phyloP scores from a whole-genome alignment of 2,113 vertebrate species.

The Atherinomorus stipes region DNA sequence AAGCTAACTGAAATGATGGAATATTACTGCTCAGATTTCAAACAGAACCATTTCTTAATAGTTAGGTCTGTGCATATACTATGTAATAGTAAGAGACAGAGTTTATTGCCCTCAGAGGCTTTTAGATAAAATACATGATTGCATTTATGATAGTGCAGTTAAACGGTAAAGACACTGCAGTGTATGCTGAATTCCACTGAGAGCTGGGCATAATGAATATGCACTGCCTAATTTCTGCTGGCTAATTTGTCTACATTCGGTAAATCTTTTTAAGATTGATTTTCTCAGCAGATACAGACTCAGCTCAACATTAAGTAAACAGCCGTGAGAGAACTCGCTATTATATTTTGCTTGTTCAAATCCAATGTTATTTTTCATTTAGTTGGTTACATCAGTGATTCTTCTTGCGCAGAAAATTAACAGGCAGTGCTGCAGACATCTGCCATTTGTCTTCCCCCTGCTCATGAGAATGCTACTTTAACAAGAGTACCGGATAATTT shows the following conservation, averaged over 20 bases:
- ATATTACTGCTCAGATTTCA: constrained; percentile 30
- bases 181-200: constrained; percentile 55
- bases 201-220: constrained; percentile 70
- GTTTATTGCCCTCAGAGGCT: constrained; percentile 63
- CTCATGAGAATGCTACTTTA: constrained; percentile 51
- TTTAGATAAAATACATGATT: constrained; percentile 74
- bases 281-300: constrained; percentile 66
- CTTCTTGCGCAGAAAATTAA: constrained; percentile 49
- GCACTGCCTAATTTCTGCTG: constrained; percentile 71
- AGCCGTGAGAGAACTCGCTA: constrained; percentile 30
- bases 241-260: constrained; percentile 75
- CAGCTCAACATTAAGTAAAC: constrained; percentile 61
- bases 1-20: constrained; percentile 49
- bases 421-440: constrained; percentile 55
- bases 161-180: constrained; percentile 73
- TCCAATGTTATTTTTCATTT: constrained; percentile 39
- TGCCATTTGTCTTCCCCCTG: constrained; percentile 65
- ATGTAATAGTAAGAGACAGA: constrained; percentile 42
- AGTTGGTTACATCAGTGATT: constrained; percentile 42
- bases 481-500: constrained; percentile 58
- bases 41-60: constrained; percentile 10
- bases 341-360: constrained; percentile 54
- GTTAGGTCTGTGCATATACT: constrained; percentile 13
- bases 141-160: constrained; percentile 72
- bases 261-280: constrained; percentile 74